These are phyloP conservation scores for Ctenosaura bakeri DNA, from an alignment of 2,797 vertebrate species.

Conservation along the genomic window DNA sequence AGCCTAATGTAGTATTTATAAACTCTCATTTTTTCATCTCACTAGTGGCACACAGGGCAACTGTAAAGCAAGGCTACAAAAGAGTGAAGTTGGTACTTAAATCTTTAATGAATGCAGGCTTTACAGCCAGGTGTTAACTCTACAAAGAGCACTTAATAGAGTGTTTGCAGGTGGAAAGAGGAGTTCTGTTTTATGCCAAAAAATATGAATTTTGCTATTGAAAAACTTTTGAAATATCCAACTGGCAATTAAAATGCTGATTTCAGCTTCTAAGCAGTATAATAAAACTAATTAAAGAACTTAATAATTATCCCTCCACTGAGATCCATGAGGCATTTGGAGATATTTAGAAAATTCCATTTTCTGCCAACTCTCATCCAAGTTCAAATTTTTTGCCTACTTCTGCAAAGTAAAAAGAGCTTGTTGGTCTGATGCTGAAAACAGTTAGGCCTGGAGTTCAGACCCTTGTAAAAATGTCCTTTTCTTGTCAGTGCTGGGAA, in stretches of 20 bases:
- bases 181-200: constrained; percentile 8
- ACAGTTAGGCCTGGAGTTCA: neutral
- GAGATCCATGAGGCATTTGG: neutral
- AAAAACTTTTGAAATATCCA: constrained; percentile 40
- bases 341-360: constrained; percentile 36
- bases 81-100: constrained; percentile 29
- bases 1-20: constrained; percentile 22
- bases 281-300: constrained; percentile 55
- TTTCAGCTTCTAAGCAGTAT: constrained; percentile 47
- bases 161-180: neutral
- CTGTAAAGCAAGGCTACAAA: fast-evolving
- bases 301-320: constrained; percentile 35
- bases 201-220: constrained; percentile 28
- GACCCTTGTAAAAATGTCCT: constrained; percentile 19
- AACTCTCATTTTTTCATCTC: constrained; percentile 5
- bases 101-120: constrained; percentile 29
- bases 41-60: constrained; percentile 12
- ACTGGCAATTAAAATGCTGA: constrained; percentile 40
- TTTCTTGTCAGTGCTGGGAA: constrained; percentile 9
- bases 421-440: neutral
- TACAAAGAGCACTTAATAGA: constrained; percentile 43
- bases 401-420: constrained; percentile 6
- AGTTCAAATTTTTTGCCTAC: constrained; percentile 42
- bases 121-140: constrained; percentile 18
- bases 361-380: constrained; percentile 35